Evolutionary conservation across 1,140 invertebrate genomes (phyloP), one percentile per base, ranked within the genome.

Genomic region (Metopolophium dirhodum): DNA sequence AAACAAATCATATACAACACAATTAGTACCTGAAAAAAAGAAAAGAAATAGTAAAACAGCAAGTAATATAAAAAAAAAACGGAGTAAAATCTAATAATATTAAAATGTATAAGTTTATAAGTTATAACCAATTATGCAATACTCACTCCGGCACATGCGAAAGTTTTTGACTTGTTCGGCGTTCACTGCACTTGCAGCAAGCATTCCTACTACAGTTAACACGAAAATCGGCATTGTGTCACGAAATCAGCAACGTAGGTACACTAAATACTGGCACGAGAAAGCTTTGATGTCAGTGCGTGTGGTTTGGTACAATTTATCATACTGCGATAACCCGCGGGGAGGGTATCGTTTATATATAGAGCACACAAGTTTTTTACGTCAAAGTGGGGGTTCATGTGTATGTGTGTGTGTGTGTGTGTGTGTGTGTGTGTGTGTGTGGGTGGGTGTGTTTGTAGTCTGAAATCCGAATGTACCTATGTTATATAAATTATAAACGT

Each of bases 121-220:
- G 45, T 41, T 85, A 85, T 26, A 45, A 22, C 26, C 2, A 26
- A 41, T 41, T 41, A 41, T 41, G 22, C 23, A 30, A 26, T 23
- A 82, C 45, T 77, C n/a, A 91, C 90, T 83, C 9, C 61, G 57
- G 51, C 68, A 91, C 90, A 91, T 83, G 2, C 14, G 20, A 83
- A 37, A 91, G 20, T 91, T 83, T 1, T 9, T 20, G 0, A 93
- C 7, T 85, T 93, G n/a, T 85, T 93, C 90, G 22, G 45, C 26
- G 30, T 51, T 51, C 47, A 23, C 68, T 7, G 90, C 7, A 41
- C 2, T n/a, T 9, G 47, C n/a, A n/a, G 41, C 37, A 54, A 51
- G 7, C 49, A 77, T 77, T 41, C 20, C 68, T 7, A 45, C n/a
- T n/a, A 51, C n/a, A 2, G 9, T 41, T 2, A 92, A 68, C 14